Percentiles rank a stretch among this genome's conserved stretches.
Conservation (phyloP, 92 coral and sea anemone genomes). For the Phenganax marumi region DNA sequence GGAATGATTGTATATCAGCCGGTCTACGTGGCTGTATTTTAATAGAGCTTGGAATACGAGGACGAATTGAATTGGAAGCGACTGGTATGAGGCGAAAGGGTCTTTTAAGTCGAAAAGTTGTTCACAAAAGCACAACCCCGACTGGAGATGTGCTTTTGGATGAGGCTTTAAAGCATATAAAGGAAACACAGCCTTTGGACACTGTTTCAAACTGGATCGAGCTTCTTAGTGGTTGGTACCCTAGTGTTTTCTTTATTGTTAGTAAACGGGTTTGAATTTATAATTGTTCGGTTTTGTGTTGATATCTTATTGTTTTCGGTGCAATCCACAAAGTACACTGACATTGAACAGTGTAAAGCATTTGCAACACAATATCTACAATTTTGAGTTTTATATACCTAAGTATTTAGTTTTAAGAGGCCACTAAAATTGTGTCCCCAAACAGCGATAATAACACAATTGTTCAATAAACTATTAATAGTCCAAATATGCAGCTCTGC, state of each 20-base stretch:
- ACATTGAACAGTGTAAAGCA: too few relatives aligned
- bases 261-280: neutral
- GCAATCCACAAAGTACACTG: neutral
- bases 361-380: too few relatives aligned
- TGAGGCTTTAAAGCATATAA: slow-evolving; percentile 90
- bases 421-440: too few relatives aligned
- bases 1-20: slow-evolving; percentile 97
- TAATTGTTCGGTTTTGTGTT: neutral
- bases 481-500: too few relatives aligned
- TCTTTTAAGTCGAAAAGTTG: slow-evolving; percentile 76
- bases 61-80: slow-evolving; percentile 85
- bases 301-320: neutral
- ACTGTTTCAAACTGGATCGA: slow-evolving; percentile 98
- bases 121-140: slow-evolving; percentile 77
- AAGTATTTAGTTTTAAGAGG: too few relatives aligned
- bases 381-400: too few relatives aligned
- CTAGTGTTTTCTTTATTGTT: neutral
- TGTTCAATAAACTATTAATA: too few relatives aligned
- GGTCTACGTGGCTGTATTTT: slow-evolving; percentile 97
- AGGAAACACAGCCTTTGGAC: slow-evolving; percentile 90
- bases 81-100: slow-evolving; percentile 95
- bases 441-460: too few relatives aligned
- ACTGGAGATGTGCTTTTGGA: slow-evolving; percentile 96
- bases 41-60: slow-evolving; percentile 89
- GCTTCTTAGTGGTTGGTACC: slow-evolving; percentile 80